phyloP scores from a whole-genome alignment of 2,888 invertebrate species.

The Drosophila vallismaia region DNA sequence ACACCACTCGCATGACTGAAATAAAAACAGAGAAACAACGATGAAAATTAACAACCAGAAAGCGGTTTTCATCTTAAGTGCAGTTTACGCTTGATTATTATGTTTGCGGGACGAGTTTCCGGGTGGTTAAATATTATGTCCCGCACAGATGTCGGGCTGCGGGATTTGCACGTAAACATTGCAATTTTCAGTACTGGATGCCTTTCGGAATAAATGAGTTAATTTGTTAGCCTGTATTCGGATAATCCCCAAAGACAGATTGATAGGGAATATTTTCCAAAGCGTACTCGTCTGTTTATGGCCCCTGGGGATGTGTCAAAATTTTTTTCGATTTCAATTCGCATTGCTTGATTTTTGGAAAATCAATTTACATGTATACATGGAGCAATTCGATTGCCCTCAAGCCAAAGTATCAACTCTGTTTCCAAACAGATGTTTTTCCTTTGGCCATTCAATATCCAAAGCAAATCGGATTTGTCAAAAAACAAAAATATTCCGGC shows the following conservation, averaged over 20 bases:
- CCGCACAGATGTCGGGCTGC: slow-evolving; percentile 12
- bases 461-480: neutral
- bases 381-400: slow-evolving; percentile 8
- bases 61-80: slow-evolving; percentile 66
- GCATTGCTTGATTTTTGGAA: slow-evolving; percentile 25
- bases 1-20: slow-evolving; percentile 17
- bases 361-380: slow-evolving; percentile 30
- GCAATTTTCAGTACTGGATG: slow-evolving; percentile 12
- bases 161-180: slow-evolving; percentile 3
- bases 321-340: slow-evolving; percentile 21
- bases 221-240: slow-evolving; percentile 14
- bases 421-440: slow-evolving; percentile 35
- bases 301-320: slow-evolving; percentile 37
- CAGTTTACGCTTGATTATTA: slow-evolving; percentile 75
- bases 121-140: slow-evolving; percentile 59
- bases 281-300: slow-evolving; percentile 7
- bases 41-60: slow-evolving; percentile 50
- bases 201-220: slow-evolving; percentile 20
- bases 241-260: slow-evolving; percentile 1
- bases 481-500: neutral
- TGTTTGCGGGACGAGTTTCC: slow-evolving; percentile 63
- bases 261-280: slow-evolving; percentile 12
- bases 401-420: slow-evolving; percentile 5
- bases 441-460: slow-evolving; percentile 12
- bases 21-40: slow-evolving; percentile 24